phyloP scores from a whole-genome alignment of 92 coral and sea anemone species.

The Zoanthus sansibaricus region DNA sequence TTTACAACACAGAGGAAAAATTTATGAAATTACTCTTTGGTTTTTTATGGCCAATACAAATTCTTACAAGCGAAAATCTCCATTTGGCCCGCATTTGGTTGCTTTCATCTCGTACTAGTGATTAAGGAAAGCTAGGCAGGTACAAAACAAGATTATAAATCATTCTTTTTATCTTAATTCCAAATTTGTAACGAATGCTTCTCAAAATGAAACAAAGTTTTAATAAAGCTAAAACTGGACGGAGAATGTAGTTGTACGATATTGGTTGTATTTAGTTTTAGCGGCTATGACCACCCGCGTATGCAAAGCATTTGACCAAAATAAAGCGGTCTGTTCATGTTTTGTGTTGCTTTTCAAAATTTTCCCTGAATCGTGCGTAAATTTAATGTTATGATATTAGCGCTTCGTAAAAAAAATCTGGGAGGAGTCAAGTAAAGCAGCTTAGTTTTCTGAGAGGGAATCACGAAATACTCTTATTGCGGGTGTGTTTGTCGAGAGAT shows the following conservation, averaged over 20 bases:
- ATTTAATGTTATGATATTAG: slow-evolving; percentile 24
- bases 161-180: slow-evolving; percentile 68
- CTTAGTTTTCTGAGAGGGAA: slow-evolving; percentile 18
- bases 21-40: slow-evolving; percentile 81
- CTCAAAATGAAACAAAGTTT: slow-evolving; percentile 86
- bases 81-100: slow-evolving; percentile 27
- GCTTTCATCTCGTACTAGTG: slow-evolving; percentile 24
- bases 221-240: slow-evolving; percentile 76
- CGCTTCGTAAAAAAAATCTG: slow-evolving; percentile 21
- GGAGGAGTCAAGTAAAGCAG: slow-evolving; percentile 39
- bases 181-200: slow-evolving; percentile 89
- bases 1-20: slow-evolving; percentile 84
- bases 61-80: slow-evolving; percentile 45
- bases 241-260: slow-evolving; percentile 44
- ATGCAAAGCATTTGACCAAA: slow-evolving; percentile 48
- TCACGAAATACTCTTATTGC: slow-evolving; percentile 37
- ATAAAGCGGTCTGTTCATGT: slow-evolving; percentile 40
- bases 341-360: slow-evolving; percentile 30
- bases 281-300: slow-evolving; percentile 68
- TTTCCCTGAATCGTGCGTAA: slow-evolving; percentile 8
- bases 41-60: slow-evolving; percentile 70
- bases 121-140: not conserved
- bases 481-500: slow-evolving; percentile 54
- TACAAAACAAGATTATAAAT: slow-evolving; percentile 26
- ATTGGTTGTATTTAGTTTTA: slow-evolving; percentile 38